Evolutionary conservation across 2,888 invertebrate genomes (phyloP).

Genomic region (Ophioninae sp.): DNA sequence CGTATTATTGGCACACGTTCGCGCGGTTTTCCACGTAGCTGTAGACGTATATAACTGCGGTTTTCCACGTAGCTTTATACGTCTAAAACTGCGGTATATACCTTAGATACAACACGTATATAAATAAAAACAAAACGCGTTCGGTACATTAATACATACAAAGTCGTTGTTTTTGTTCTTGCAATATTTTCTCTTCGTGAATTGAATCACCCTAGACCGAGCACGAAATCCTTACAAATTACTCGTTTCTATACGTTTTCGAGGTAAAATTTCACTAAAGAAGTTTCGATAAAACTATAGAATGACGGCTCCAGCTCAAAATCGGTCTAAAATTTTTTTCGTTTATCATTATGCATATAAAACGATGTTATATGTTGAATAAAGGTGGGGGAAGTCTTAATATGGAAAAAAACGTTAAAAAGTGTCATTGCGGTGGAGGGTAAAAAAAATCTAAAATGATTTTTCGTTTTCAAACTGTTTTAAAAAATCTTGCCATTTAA

Average conservation of each 20-base stretch:
- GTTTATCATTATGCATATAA: no score
- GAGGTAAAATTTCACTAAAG: not conserved
- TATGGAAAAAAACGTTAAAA: no score
- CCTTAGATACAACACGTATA: conserved; percentile 1
- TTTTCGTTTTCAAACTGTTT: no score
- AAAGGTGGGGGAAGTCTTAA: no score
- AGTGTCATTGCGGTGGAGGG: no score
- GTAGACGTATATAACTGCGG: not conserved
- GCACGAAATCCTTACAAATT: not conserved
- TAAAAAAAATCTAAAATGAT: no score
- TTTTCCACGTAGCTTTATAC: not conserved
- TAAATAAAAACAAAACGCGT: not conserved
- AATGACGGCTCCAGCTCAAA: no score
- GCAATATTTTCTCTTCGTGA: not conserved
- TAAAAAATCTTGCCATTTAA: no score
- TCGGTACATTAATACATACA: not conserved
- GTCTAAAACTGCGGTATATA: not conserved
- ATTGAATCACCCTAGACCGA: conserved; percentile 3
- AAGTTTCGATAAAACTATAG: no score
- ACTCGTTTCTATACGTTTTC: conserved; percentile 1
- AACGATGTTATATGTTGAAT: no score
- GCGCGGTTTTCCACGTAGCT: conserved; percentile 34
- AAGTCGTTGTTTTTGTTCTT: not conserved
- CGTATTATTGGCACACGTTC: conserved; percentile 55
- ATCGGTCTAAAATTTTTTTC: no score